Evolutionary conservation across 1,140 invertebrate genomes (phyloP), one percentile per base, ranked within the genome.

Genomic region (Paraescarpia echinospica): DNA sequence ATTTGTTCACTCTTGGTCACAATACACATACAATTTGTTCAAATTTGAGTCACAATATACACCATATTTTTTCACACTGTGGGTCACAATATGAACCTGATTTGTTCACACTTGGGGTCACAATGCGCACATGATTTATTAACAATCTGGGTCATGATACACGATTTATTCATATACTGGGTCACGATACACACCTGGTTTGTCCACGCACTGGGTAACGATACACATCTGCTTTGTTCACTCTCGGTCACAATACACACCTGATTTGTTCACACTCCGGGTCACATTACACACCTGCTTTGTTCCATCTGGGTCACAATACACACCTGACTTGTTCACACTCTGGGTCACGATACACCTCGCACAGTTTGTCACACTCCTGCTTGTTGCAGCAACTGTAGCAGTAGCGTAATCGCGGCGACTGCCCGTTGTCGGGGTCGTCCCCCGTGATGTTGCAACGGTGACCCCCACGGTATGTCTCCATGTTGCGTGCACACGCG

Each of bases 381-480:
- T 93, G 33, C 89, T 93, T 92, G 90, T 77, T 92, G 59, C 93
- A 92, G 92, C 93, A 93, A 51, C 93, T 93, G 91, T 91, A 93
- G 92, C 93, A 93, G 92, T 93, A 92, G 48, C 91, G 93, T 41
- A 93, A 91, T 34, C 93, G 27, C n/a, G 93, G 93, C 22, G 93
- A 93, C 89, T 93, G 92, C n/a, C 93, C 93, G 35, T 93, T 93
- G 93, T 93, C 93, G 14, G 93, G 35, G 35, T 93, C 93, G 27
- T 93, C 93, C 4, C 77, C 92, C 1, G 93, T 93, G 89, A 93
- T 92, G 93, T 93, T 93, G 91, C 93, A 93, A 31, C 92, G 89
- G 51, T 93, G 93, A 33, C 92, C 90, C 33, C 93, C 93, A 6
- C 90, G 41, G 92, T 93, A 91, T 33, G 33, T 91, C 89, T 92